phyloP scores from a whole-genome alignment of 2,113 vertebrate species.

The Chionis minor region DNA sequence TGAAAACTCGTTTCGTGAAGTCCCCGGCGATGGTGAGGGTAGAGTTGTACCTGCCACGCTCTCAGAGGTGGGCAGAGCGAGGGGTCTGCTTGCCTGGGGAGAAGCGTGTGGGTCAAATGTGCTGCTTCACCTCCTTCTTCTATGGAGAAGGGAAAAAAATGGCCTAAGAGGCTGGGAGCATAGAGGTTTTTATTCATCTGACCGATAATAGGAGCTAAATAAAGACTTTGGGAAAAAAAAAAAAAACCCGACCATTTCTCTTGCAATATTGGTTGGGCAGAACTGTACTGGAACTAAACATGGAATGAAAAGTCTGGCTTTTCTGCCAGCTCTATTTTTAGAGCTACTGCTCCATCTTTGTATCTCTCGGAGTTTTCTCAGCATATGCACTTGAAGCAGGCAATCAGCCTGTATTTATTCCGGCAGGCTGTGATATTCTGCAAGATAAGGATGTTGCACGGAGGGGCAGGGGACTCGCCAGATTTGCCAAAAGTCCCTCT shows the following conservation, averaged over 20 bases:
- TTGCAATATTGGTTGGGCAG: slow-evolving; percentile 49
- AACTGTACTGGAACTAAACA: slow-evolving; percentile 49
- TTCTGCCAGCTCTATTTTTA: slow-evolving; percentile 66
- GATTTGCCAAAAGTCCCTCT: neutral
- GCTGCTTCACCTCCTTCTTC: neutral
- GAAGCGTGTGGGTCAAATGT: neutral
- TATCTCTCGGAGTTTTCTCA: slow-evolving; percentile 43
- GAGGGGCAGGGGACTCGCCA: neutral
- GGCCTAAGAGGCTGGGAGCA: neutral
- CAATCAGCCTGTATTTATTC: slow-evolving; percentile 16
- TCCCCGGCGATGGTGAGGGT: neutral
- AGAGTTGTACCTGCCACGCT: neutral
- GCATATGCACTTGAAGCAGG: slow-evolving; percentile 2
- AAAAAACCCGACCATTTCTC: neutral
- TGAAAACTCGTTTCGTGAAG: neutral
- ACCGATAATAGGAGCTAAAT: slow-evolving; percentile 59
- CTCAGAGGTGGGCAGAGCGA: neutral
- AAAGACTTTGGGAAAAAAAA: neutral
- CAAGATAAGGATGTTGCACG: neutral
- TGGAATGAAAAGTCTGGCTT: slow-evolving; percentile 55
- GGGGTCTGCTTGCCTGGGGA: neutral
- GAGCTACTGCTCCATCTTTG: slow-evolving; percentile 6
- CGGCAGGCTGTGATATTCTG: neutral
- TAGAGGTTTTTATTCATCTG: slow-evolving; percentile 56
- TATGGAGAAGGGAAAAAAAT: neutral